A percentile compares a stretch with the other conserved stretches of the same genome.
Conservation (phyloP, 2,797 vertebrate genomes). For the Toxotes lorentzi region DNA sequence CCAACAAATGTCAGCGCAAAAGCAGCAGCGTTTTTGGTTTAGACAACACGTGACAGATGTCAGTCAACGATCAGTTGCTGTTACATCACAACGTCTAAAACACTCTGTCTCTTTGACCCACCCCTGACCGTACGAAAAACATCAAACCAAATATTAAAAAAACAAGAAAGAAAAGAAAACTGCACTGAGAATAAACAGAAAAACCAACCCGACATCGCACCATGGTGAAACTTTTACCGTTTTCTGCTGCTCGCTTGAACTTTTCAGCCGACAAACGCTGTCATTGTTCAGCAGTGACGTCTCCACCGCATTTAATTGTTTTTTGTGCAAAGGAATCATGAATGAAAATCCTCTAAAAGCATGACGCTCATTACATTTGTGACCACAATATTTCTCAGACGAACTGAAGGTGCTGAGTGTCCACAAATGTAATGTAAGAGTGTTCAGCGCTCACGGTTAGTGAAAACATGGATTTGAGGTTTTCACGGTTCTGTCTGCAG, state of each 20-base stretch:
- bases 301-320: neutral
- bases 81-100: neutral
- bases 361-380: too few species aligned
- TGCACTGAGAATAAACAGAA: constrained; percentile 19
- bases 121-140: neutral
- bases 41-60: neutral
- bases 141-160: constrained; percentile 8
- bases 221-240: constrained; percentile 48
- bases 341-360: neutral
- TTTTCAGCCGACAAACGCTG: neutral
- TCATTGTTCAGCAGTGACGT: constrained; percentile 21
- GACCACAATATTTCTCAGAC: neutral
- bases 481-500: neutral
- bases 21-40: neutral
- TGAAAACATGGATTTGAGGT: neutral
- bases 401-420: too few species aligned
- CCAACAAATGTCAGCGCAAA: neutral
- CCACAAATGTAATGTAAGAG: too few species aligned
- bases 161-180: neutral
- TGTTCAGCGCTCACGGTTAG: neutral
- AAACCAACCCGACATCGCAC: neutral
- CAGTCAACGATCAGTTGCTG: neutral
- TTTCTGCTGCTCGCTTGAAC: neutral
- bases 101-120: neutral
- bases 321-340: too few species aligned